Conservation (phyloP, 2,888 invertebrate species). For the Aproaerema taeniolella region DNA sequence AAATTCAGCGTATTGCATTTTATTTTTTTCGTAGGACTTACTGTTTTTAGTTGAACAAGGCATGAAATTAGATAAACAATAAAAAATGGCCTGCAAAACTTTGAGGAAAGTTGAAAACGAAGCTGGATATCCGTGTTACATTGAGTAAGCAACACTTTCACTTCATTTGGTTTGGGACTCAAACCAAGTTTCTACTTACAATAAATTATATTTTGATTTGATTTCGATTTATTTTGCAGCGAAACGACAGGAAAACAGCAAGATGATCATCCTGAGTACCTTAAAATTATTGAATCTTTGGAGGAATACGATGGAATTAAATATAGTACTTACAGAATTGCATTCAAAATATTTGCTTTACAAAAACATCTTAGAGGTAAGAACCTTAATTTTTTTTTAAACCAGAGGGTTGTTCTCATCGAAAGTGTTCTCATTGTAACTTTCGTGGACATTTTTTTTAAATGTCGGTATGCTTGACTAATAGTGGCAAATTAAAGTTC, state of each 20-base stretch:
- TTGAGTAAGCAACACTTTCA: constrained; percentile 71
- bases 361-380: constrained; percentile 79
- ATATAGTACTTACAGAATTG: constrained; percentile 86
- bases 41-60: no score
- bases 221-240: constrained; percentile 50
- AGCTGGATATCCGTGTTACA: constrained; percentile 77
- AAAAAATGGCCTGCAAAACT: constrained; percentile 41
- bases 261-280: constrained; percentile 79
- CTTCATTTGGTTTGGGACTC: constrained; percentile 16
- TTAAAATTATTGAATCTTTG: constrained; percentile 72
- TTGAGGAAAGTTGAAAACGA: constrained; percentile 80
- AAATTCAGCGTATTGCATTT: no score
- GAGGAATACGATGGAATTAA: constrained; percentile 83
- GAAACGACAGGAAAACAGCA: constrained; percentile 66
- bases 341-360: constrained; percentile 78
- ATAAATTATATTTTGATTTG: constrained; percentile 9
- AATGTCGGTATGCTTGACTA: no score
- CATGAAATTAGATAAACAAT: no score
- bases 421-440: no score
- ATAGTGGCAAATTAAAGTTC: no score
- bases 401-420: no score
- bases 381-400: constrained; percentile 7
- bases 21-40: background rate
- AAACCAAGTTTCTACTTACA: background rate
- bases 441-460: no score